These are phyloP conservation scores for Zygothrica quintamaculata DNA, from an alignment of 2,888 invertebrate genomes.

Conservation along the genomic window DNA sequence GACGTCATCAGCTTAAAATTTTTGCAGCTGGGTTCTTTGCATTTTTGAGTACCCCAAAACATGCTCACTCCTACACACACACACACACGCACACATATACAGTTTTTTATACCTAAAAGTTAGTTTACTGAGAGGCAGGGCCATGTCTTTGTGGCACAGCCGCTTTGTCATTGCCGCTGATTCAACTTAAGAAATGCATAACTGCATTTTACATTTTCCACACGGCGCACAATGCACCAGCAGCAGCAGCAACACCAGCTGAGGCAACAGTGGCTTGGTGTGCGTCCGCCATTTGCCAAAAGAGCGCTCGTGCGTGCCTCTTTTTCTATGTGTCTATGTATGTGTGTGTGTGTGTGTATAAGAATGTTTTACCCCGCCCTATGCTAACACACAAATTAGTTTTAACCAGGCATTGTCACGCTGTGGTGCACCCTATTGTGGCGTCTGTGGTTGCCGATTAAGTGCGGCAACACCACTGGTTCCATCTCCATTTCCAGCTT, in stretches of 20 bases:
- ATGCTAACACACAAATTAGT: constrained; percentile 72
- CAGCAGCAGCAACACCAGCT: constrained; percentile 23
- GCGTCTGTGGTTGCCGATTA: constrained; percentile 64
- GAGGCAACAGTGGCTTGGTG: constrained; percentile 15
- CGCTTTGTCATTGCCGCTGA: constrained; percentile 72
- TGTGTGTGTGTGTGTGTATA: constrained; percentile 16
- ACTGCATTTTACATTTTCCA: constrained; percentile 69
- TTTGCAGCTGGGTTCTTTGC: constrained; percentile 62
- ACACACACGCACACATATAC: constrained; percentile 11
- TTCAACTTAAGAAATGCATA: constrained; percentile 76
- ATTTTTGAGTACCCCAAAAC: constrained; percentile 57
- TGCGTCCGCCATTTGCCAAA: constrained; percentile 33
- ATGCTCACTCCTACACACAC: constrained; percentile 27
- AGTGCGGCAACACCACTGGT: constrained; percentile 54
- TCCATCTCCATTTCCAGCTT: no score
- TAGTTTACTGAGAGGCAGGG: constrained; percentile 13
- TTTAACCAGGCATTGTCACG: constrained; percentile 78
- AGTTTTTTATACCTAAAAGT: constrained; percentile 6
- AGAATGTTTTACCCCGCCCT: constrained; percentile 21
- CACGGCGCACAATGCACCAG: constrained; percentile 51
- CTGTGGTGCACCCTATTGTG: constrained; percentile 68
- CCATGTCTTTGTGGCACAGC: constrained; percentile 34
- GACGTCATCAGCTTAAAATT: constrained; percentile 55
- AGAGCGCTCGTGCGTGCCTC: constrained; percentile 42
- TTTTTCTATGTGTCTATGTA: constrained; percentile 18